Evolutionary conservation across 2,888 invertebrate species (phyloP), one percentile per base, ranked within the genome.

Genomic region (Chrysotoxum bicinctum): DNA sequence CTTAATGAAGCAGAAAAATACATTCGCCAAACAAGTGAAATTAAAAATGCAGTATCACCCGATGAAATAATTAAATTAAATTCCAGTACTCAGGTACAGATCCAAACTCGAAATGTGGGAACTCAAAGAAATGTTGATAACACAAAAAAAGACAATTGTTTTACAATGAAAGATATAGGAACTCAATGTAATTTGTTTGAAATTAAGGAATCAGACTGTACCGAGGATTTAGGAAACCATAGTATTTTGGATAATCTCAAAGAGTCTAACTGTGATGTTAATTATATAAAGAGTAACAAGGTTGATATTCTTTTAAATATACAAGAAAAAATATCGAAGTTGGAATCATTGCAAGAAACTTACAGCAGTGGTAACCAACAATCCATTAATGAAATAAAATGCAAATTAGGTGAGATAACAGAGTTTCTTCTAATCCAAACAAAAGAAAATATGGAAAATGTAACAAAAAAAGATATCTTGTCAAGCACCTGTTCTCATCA

Each of bases 1-100:
- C 89, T 95, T 1, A 95, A 94, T 89, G 92, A 92, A 54, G 93
- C 94, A 0, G 95, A 95, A 88, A 93, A 93, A 79, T 91, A 93
- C 9, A 93, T 94, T 69, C 91, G 89, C 19, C 88, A 89, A 23
- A 88, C 76, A 40, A 23, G 56, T 0, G 81, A 77, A 30, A 75
- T 69, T 2, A 88, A 84, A 40, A 81, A 68, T 12, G 16, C 64
- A 14, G n/a, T 72, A 4, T 87, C 73, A 0, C 78, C 82, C 3
- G 74, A n/a, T 23, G 45, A 75, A 58, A 50, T 26, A 35, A n/a
- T 12, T 9, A 74, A 74, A 23, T 35, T 40, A n/a, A 21, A 35
- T 21, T 62, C 30, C 26, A 60, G 62, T 48, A 77, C 54, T 3
- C 86, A 85, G 54, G 60, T 70, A 10, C 21, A 45, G 3, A 43